phyloP scores from a whole-genome alignment of 2,113 vertebrate species.

The Chitala chitala region DNA sequence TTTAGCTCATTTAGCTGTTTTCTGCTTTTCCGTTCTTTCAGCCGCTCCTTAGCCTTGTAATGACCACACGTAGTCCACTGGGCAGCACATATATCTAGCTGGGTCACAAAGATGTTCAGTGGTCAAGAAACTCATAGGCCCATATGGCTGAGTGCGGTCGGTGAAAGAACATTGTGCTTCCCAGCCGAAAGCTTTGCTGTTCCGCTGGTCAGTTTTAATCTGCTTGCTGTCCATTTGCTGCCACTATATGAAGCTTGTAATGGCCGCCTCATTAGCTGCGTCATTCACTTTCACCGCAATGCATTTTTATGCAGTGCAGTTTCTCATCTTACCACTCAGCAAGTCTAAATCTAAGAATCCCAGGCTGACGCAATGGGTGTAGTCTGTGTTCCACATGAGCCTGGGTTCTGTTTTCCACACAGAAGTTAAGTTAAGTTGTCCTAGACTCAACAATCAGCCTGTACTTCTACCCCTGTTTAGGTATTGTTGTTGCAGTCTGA shows the following conservation, averaged over 20 bases:
- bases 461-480: too few species aligned
- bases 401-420: too few species aligned
- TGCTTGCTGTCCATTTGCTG: constrained; percentile 10
- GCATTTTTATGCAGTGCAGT: neutral
- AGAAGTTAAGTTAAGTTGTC: too few species aligned
- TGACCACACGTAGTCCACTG: neutral
- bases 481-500: too few species aligned
- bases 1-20: neutral
- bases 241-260: neutral
- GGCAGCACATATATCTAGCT: neutral
- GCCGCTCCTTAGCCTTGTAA: neutral
- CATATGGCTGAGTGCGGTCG: neutral
- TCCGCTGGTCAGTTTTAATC: neutral
- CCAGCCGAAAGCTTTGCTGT: neutral
- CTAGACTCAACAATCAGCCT: too few species aligned
- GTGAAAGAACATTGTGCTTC: neutral
- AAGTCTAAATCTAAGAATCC: too few species aligned
- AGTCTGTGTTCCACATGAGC: too few species aligned
- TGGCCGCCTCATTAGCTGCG: neutral
- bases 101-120: neutral
- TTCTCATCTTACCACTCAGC: neutral
- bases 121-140: neutral
- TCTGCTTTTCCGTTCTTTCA: neutral
- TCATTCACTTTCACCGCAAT: neutral
- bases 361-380: too few species aligned